Conservation (phyloP, 1,140 invertebrate genomes). For the Orius insidiosus region DNA sequence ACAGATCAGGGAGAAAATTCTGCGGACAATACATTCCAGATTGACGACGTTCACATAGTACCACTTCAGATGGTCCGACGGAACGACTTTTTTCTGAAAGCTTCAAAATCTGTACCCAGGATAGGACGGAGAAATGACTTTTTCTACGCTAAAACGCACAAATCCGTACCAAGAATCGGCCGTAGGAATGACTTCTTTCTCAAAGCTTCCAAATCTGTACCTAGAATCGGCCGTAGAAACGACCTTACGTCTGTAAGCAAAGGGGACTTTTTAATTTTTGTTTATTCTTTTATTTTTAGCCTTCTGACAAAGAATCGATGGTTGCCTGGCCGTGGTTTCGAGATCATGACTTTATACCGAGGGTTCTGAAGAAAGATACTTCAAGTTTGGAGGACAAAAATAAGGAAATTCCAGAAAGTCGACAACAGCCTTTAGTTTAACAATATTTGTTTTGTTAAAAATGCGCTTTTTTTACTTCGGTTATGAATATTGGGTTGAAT, state of each 20-base stretch:
- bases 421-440: no score
- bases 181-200: constrained; percentile 33
- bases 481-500: no score
- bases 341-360: constrained; percentile 4
- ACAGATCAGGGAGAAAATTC: no score
- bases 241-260: constrained; percentile 5
- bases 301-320: background rate
- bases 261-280: no score
- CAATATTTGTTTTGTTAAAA: no score
- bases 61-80: constrained; percentile 11
- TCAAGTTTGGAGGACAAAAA: no score
- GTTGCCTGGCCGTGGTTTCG: constrained; percentile 7
- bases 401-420: no score
- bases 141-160: constrained; percentile 30
- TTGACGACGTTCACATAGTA: no score
- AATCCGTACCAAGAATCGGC: constrained; percentile 19
- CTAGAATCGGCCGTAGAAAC: constrained; percentile 31
- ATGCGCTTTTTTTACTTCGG: no score
- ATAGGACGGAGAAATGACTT: constrained; percentile 17
- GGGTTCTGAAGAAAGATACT: constrained; percentile 6
- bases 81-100: constrained; percentile 29
- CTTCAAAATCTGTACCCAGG: constrained; percentile 25
- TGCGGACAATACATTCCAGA: no score
- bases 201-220: constrained; percentile 43
- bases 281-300: background rate